These are phyloP conservation scores for Phytoseiulus persimilis DNA, from an alignment of 2,888 invertebrate species.

Conservation along the genomic window DNA sequence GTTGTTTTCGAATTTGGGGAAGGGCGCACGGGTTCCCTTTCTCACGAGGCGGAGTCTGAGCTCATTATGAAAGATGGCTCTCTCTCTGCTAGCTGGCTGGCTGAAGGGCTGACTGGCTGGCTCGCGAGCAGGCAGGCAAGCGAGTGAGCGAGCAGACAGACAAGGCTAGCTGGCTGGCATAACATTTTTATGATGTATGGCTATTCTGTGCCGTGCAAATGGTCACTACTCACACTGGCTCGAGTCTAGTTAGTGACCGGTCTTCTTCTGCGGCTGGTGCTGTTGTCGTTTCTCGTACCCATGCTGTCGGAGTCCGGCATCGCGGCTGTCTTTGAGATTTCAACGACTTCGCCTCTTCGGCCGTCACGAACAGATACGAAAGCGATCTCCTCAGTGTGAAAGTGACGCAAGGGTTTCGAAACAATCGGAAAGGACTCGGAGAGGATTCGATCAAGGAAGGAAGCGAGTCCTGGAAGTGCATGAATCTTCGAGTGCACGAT, in stretches of 20 bases:
- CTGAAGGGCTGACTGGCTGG: conserved; percentile 5
- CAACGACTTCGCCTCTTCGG: not conserved
- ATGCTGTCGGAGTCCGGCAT: not conserved
- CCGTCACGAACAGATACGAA: not conserved
- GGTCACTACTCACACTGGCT: conserved; percentile 34
- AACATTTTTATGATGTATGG: conserved; percentile 39
- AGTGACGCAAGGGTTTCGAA: not conserved
- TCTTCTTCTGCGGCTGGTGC: not conserved
- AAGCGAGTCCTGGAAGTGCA: too few species aligned
- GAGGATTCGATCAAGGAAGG: not conserved
- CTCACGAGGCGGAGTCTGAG: not conserved
- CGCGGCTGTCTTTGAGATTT: not conserved
- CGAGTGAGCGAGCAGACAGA: not conserved
- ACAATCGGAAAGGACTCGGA: not conserved
- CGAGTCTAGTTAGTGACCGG: conserved; percentile 5
- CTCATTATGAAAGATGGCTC: conserved; percentile 38
- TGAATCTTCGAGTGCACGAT: too few species aligned
- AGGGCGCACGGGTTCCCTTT: not conserved
- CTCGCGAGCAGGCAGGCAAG: not conserved
- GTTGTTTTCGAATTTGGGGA: conserved; percentile 9
- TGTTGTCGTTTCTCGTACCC: not conserved
- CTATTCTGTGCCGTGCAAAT: conserved; percentile 39
- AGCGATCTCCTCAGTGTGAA: not conserved
- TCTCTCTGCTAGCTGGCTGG: conserved; percentile 9
- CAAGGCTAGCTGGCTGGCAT: conserved; percentile 26